Conservation (phyloP, 1,140 invertebrate species). For the Rhagoletis zephyria region DNA sequence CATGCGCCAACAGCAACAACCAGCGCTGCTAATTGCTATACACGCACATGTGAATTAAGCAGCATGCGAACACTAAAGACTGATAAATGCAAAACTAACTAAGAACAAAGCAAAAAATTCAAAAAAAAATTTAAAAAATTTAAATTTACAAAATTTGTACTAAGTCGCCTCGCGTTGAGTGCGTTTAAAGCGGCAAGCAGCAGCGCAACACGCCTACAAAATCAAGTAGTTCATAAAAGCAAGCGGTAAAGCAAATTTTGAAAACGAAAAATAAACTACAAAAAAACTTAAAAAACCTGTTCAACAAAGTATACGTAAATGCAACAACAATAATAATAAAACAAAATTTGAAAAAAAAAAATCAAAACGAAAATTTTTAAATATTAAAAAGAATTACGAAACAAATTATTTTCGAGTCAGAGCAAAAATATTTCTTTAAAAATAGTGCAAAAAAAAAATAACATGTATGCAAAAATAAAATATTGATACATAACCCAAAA, state of each 20-base stretch:
- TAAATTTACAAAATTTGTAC: conserved; percentile 45
- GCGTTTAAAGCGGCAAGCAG: too few species aligned
- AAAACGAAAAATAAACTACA: conserved; percentile 51
- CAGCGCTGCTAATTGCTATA: conserved; percentile 52
- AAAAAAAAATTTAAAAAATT: conserved; percentile 57
- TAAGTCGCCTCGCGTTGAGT: neutral
- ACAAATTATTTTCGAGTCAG: conserved; percentile 67
- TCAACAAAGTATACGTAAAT: conserved; percentile 53
- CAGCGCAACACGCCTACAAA: neutral
- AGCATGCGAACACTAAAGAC: conserved; percentile 56
- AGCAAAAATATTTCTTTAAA: conserved; percentile 58
- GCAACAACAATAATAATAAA: conserved; percentile 54
- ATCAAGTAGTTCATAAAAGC: neutral
- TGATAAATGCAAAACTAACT: conserved; percentile 68
- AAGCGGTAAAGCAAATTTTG: neutral
- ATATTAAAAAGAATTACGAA: conserved; percentile 53
- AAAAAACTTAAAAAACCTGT: conserved; percentile 51
- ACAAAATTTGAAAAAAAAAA: neutral
- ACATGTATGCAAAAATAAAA: conserved; percentile 22
- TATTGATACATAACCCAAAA: neutral
- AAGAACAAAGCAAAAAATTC: conserved; percentile 59
- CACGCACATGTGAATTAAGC: conserved; percentile 64
- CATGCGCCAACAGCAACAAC: neutral
- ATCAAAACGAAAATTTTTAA: neutral
- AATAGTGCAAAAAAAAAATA: conserved; percentile 23